These are phyloP conservation scores for Lanius collurio DNA, from an alignment of 2,113 vertebrate species.

Conservation along the genomic window DNA sequence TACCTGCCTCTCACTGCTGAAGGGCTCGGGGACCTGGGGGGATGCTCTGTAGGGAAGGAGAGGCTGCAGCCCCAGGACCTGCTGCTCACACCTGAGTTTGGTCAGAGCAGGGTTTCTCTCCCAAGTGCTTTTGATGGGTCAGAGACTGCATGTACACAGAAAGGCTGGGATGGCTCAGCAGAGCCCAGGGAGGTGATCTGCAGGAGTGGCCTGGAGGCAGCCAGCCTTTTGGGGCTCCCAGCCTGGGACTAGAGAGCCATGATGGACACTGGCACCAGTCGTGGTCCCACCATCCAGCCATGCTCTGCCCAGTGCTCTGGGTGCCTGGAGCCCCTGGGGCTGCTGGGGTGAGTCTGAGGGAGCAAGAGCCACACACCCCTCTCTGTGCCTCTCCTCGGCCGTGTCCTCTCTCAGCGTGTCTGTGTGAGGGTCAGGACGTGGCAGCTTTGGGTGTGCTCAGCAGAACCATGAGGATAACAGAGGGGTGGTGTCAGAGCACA, in stretches of 20 bases:
- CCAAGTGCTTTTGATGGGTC: fast-evolving
- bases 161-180: fast-evolving
- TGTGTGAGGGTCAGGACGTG: fast-evolving
- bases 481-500: background rate
- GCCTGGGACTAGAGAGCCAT: background rate
- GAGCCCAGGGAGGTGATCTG: fast-evolving
- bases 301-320: background rate
- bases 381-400: too few species aligned
- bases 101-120: fast-evolving
- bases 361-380: fast-evolving
- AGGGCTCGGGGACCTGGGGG: fast-evolving
- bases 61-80: background rate
- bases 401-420: fast-evolving
- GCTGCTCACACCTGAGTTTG: fast-evolving
- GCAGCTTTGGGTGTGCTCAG: background rate
- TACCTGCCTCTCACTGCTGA: fast-evolving
- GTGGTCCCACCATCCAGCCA: fast-evolving
- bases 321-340: background rate
- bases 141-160: fast-evolving
- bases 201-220: background rate
- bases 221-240: too few species aligned
- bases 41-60: fast-evolving
- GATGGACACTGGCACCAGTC: fast-evolving
- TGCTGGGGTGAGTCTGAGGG: fast-evolving
- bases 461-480: background rate